Percentiles rank a stretch among this genome's conserved stretches.
Conservation (phyloP, 2,888 invertebrate genomes). For the Apotomis betuletana region DNA sequence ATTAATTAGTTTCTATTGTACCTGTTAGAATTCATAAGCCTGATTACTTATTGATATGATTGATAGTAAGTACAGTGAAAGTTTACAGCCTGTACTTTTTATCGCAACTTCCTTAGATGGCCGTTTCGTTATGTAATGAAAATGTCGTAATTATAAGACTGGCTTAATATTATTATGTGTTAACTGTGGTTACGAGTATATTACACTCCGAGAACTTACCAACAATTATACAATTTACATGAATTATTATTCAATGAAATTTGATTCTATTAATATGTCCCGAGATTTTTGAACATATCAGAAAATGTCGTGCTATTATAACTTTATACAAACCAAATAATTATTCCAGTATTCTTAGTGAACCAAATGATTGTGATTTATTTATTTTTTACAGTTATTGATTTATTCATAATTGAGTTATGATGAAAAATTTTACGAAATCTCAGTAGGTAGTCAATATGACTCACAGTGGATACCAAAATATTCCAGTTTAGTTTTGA, state of each 20-base stretch:
- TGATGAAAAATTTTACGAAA: background rate
- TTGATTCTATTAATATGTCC: background rate
- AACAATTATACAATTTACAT: too few relatives aligned
- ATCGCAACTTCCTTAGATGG: background rate
- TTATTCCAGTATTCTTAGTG: slow-evolving; percentile 35
- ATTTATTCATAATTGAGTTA: slow-evolving; percentile 1
- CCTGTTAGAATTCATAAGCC: slow-evolving; percentile 25
- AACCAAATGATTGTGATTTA: slow-evolving; percentile 30
- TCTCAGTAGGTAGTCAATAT: background rate
- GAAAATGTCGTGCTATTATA: background rate
- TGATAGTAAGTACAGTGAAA: slow-evolving; percentile 20
- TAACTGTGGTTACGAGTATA: background rate
- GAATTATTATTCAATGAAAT: background rate
- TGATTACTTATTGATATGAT: slow-evolving; percentile 9
- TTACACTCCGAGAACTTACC: background rate
- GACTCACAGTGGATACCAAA: background rate
- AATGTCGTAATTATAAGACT: background rate
- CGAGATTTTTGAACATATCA: background rate
- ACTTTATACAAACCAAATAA: slow-evolving; percentile 34
- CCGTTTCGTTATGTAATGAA: background rate
- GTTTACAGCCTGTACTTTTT: slow-evolving; percentile 21
- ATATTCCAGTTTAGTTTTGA: background rate
- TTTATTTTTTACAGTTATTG: slow-evolving; percentile 17
- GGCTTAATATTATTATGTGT: background rate
- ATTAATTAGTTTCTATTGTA: slow-evolving; percentile 22